Evolutionary conservation across 1,140 invertebrate species (phyloP).

Genomic region (Temnothorax longispinosus): DNA sequence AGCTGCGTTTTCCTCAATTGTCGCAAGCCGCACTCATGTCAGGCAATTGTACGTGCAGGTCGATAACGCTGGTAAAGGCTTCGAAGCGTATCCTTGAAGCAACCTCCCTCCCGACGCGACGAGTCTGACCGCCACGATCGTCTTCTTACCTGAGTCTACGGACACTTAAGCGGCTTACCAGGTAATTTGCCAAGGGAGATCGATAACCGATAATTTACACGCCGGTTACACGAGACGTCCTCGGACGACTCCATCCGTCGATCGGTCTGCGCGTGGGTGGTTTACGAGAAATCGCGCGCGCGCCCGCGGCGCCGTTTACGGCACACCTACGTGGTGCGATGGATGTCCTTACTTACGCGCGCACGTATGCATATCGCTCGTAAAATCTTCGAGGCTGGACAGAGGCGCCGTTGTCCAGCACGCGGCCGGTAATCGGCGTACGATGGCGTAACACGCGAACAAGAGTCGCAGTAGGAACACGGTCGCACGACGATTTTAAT

Average conservation of each 20-base stretch:
- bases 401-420: slow-evolving; percentile 7
- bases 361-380: slow-evolving; percentile 21
- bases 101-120: slow-evolving; percentile 26
- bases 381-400: slow-evolving; percentile 45
- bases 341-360: slow-evolving; percentile 2
- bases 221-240: slow-evolving; percentile 56
- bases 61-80: slow-evolving; percentile 27
- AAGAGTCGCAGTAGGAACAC: background rate
- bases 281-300: slow-evolving; percentile 51
- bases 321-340: background rate
- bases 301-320: slow-evolving; percentile 36
- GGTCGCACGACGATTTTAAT: background rate
- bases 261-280: slow-evolving; percentile 48
- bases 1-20: slow-evolving; percentile 21
- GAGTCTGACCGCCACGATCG: background rate
- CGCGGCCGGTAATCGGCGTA: background rate
- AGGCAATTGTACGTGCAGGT: background rate
- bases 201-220: slow-evolving; percentile 70
- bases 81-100: slow-evolving; percentile 42
- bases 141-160: slow-evolving; percentile 42
- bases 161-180: slow-evolving; percentile 60
- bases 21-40: background rate
- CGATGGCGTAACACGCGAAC: slow-evolving; percentile 26
- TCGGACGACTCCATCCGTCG: slow-evolving; percentile 58
- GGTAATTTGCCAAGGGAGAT: slow-evolving; percentile 66